Conservation (phyloP, 1,140 invertebrate genomes). For the Branchinecta lynchi region DNA sequence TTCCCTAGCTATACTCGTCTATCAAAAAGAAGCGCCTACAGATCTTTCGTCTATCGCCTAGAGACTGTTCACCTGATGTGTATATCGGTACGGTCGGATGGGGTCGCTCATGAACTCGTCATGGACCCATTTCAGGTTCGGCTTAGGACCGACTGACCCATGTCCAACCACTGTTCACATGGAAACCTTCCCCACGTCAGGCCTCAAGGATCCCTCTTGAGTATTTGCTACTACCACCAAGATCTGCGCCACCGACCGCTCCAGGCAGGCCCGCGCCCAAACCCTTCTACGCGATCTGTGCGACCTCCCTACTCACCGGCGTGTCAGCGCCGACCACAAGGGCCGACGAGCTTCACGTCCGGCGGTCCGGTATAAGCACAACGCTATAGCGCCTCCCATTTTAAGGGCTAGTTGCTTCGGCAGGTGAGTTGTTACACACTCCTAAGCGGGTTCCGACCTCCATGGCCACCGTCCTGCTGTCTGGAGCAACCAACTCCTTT, state of each 20-base stretch:
- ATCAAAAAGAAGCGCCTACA: too few relatives aligned
- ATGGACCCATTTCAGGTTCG: conserved; percentile 29
- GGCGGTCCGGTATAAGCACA: too few relatives aligned
- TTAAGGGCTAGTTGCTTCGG: too few relatives aligned
- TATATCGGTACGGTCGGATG: conserved; percentile 52
- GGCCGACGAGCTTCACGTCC: too few relatives aligned
- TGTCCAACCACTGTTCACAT: conserved; percentile 79
- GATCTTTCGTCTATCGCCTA: conserved; percentile 74
- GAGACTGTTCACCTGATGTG: conserved; percentile 73
- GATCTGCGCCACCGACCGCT: conserved; percentile 65
- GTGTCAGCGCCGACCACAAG: conserved; percentile 32
- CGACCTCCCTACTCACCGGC: conserved; percentile 54
- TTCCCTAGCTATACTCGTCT: too few relatives aligned
- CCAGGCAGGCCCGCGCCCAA: conserved; percentile 55
- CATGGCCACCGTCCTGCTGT: too few relatives aligned
- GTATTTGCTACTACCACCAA: conserved; percentile 52
- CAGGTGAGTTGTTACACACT: too few relatives aligned
- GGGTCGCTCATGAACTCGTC: conserved; percentile 31
- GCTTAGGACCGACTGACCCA: conserved; percentile 63
- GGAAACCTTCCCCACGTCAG: conserved; percentile 73
- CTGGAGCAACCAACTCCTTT: too few relatives aligned
- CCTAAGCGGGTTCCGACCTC: too few relatives aligned
- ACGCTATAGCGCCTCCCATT: too few relatives aligned
- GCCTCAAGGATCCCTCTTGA: conserved; percentile 63
- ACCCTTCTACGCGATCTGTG: conserved; percentile 55